Percentiles rank a stretch among this genome's conserved stretches.
Evolutionary conservation across 2,797 vertebrate species (phyloP).

Genomic region (Anniella stebbinsi): DNA sequence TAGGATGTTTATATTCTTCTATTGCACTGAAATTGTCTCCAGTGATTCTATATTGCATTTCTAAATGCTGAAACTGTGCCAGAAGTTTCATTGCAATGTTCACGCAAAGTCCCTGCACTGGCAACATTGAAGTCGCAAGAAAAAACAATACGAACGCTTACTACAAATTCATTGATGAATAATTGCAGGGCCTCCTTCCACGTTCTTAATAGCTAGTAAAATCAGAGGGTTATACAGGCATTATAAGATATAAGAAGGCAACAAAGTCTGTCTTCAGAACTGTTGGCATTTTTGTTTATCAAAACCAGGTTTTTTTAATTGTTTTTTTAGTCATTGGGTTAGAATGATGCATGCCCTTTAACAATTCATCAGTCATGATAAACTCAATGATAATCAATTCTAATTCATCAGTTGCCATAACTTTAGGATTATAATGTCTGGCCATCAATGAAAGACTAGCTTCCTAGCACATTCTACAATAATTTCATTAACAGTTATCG

Average conservation of each 20-base stretch:
- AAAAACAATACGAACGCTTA: not conserved
- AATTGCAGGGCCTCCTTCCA: not conserved
- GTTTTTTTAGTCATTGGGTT: not conserved
- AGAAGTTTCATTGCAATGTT: constrained; percentile 28
- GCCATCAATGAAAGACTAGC: not conserved
- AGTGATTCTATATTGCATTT: rapidly evolving
- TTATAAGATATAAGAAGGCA: not conserved
- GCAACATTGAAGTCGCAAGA: not conserved
- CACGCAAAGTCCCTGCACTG: not conserved
- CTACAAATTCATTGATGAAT: constrained; percentile 33
- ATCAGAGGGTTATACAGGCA: not conserved
- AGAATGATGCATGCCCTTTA: not conserved
- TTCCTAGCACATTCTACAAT: not conserved
- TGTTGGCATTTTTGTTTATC: not conserved
- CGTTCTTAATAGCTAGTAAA: constrained; percentile 12
- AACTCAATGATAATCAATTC: not conserved
- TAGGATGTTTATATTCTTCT: constrained; percentile 31
- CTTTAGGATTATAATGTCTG: not conserved
- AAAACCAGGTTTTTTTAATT: not conserved
- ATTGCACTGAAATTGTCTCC: constrained; percentile 33
- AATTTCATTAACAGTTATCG: not conserved
- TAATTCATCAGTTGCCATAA: not conserved
- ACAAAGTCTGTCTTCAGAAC: not conserved
- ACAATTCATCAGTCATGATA: not conserved
- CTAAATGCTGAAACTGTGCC: not conserved